Base-by-base conservation (phyloP, 1,140 invertebrate genomes). In the Leptonema lineaticorne region DNA sequence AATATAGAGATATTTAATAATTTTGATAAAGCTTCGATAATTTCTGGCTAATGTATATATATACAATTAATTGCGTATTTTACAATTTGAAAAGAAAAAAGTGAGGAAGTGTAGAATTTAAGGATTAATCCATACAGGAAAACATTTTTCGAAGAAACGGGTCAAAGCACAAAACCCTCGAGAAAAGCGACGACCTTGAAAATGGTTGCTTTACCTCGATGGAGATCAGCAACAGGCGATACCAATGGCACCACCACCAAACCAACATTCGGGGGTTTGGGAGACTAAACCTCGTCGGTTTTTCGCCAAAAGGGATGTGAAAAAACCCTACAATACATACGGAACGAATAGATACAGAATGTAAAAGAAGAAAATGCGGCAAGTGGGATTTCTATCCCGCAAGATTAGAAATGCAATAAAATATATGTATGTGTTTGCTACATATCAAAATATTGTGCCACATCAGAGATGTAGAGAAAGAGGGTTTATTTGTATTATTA, bases 221-320 rank as follows among this genome's bases (percentile, higher is more conserved):
- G 16, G 41, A 48, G 46, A 48, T 24, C 46, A 48, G 46, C 46
- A 48, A 48, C 46, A 48, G 46, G 46, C 46, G 46, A 48, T 20
- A 48, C 46, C 37, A 16, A 41, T 41, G 37, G 37, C 11, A 41
- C 37, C 37, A 41, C 2, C 37, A 1, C 37, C 37, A 2, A 41
- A 11, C n/a, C n/a, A n/a, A n/a, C n/a, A n/a, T 41, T 16, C 37
- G 37, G 37, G 37, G 37, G 37, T 5, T 5, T 5, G 30, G 30
- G 30, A 6, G 30, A 11, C 30, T 33, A 11, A 3, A 14, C 37
- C 37, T 41, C 37, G 11, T 41, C 3, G 11, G 16, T 11, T 3
- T 11, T 14, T 16, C 37, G 11, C 37, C 37, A 11, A 41, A 27
- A 53, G 9, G 9, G 37, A n/a, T n/a, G n/a, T n/a, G n/a, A n/a